Base-by-base conservation (phyloP, 2,113 vertebrate genomes). In the Jacana jacana region DNA sequence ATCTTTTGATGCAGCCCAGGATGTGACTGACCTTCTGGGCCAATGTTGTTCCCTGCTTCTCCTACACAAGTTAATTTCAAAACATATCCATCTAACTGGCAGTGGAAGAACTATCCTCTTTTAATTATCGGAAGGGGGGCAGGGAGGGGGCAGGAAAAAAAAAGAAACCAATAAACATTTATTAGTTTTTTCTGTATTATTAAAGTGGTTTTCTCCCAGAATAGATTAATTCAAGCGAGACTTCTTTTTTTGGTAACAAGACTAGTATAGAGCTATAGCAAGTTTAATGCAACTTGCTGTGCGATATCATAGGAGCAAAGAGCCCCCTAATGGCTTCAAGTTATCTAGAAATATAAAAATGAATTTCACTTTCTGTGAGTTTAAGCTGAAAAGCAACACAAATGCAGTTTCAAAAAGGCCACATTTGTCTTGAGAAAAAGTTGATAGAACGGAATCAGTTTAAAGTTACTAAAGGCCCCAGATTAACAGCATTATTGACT, bases 241-340 rank as follows among this genome's bases (percentile, higher is more conserved):
- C 17, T 30, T 30, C 13, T 54, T 52, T 46, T 54, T 11, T 73
- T 72, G 3, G 7, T 40, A 61, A 70, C 2, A 9, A 54, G 4
- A n/a, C 30, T 93, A 82, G 54, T 33, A 88, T 42, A 33, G 51
- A 69, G 11, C 10, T 44, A 1, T 46, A 80, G 68, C 17, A 86
- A 86, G 54, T 51, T 46, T 80, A 87, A 58, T 55, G 48, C 51
- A 80, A 42, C 68, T 92, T 72, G 10, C 52, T 93, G 64, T 88
- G 68, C 64, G 84, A 97, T 98, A 97, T n/a, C 71, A 81, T 35
- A 93, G 97, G 96, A 88, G 87, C 60, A 98, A 98, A 97, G 95
- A 98, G 98, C 97, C 97, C 97, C 97, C 98, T 98, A 98, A 98
- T 96, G 98, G 98, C 64, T 93, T 72, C 40, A 90, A 49, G 37